Evolutionary conservation across 23 tunicate species (phyloP), one percentile per base, ranked within the genome.

Genomic region (Trididemnum miniatum): DNA sequence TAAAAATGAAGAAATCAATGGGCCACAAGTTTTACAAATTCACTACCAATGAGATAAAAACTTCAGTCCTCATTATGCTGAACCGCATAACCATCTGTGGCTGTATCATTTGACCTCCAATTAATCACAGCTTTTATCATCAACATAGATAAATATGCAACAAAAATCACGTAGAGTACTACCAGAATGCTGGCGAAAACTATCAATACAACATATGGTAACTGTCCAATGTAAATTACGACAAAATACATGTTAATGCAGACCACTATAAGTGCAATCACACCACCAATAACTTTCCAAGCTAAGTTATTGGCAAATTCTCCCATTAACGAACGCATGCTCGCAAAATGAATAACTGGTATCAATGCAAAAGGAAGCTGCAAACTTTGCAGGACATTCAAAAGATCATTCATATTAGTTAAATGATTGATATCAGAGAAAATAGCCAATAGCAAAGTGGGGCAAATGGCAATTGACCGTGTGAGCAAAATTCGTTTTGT

Each of bases 291-390:
- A 25, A 94, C 84, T 50, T 82, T 90, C 87, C 87, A 86, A 35
- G 83, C 79, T 65, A 83, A 38, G 4, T 71, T 82, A 67, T 89
- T 94, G 7, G 31, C 76, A 49, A 94, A 94, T 35, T 89, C 87
- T 35, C 91, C 90, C 98, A 94, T 94, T n/a, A 94, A 18, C 20
- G 65, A 86, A 59, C 35, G 7, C 78, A 82, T 80, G 34, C 88
- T 86, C 24, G 97, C 75, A 75, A 88, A 94, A 69, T 94, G 94
- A 20, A 88, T 26, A 24, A 88, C 84, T 7, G 98, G 98, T 24
- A 94, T 85, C 27, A 94, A 40, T 22, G 98, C 98, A 88, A 94
- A 94, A 20, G 98, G 98, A 1, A 94, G 84, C 33, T 81, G 90
- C 0, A 94, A 63, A 65, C 94, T 88, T 81, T 94, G 98, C 27